Evolutionary conservation across 2,888 invertebrate genomes (phyloP).

Genomic region (Leptinotarsa tumamoca): DNA sequence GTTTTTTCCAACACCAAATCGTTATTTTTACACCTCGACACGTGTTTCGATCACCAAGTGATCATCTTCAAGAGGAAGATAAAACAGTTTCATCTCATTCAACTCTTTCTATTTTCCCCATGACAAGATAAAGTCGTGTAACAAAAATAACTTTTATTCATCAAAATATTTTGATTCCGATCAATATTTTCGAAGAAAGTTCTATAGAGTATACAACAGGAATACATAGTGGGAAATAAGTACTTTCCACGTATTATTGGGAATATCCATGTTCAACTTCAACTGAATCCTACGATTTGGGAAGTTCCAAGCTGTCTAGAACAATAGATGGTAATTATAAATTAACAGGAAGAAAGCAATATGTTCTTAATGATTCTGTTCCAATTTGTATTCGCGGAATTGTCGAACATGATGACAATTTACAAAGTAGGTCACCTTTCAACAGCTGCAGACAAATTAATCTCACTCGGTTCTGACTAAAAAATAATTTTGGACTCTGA

Average conservation of each 20-base stretch:
- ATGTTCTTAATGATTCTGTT: constrained; percentile 6
- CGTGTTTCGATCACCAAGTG: too few relatives aligned
- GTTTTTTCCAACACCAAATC: too few relatives aligned
- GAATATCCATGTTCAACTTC: neutral
- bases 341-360: constrained; percentile 1
- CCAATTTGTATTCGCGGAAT: constrained; percentile 7
- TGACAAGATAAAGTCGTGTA: too few relatives aligned
- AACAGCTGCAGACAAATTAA: constrained; percentile 2
- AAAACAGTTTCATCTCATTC: too few relatives aligned
- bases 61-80: too few relatives aligned
- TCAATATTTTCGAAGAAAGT: too few relatives aligned
- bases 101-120: too few relatives aligned
- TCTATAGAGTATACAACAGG: too few relatives aligned
- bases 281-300: neutral
- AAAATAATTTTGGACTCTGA: neutral
- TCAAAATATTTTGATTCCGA: too few relatives aligned
- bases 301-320: constrained; percentile 18
- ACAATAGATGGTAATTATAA: constrained; percentile 3
- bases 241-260: neutral
- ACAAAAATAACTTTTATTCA: too few relatives aligned
- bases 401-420: neutral
- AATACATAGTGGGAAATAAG: neutral
- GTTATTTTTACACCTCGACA: too few relatives aligned
- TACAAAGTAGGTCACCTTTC: constrained; percentile 8
- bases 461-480: neutral